Evolutionary conservation across 2,888 invertebrate genomes (phyloP).

Genomic region (Rhorus exstirpatorius): DNA sequence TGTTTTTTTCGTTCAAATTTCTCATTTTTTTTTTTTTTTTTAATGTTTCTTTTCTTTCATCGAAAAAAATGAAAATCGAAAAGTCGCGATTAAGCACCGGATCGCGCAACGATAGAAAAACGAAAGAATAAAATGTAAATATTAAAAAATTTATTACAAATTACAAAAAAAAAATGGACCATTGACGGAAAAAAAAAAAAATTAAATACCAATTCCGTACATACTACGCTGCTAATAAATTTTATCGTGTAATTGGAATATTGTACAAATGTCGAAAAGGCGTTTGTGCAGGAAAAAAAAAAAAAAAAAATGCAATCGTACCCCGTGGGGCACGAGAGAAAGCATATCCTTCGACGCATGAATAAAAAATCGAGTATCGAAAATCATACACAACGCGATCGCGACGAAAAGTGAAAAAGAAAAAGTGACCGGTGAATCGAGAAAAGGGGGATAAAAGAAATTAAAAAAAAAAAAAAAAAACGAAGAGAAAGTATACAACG

Average conservation of each 20-base stretch:
- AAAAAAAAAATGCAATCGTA: slow-evolving; percentile 16
- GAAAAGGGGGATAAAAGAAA: too few species aligned
- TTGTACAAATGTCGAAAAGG: slow-evolving; percentile 14
- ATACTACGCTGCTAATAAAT: slow-evolving; percentile 2
- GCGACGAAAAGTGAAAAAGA: slow-evolving; percentile 33
- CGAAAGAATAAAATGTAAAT: slow-evolving; percentile 40
- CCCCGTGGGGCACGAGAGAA: slow-evolving; percentile 5
- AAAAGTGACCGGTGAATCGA: not conserved
- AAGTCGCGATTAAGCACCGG: slow-evolving; percentile 57
- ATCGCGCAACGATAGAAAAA: slow-evolving; percentile 42
- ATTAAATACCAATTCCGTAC: not conserved
- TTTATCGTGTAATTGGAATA: slow-evolving; percentile 24
- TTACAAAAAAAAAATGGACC: slow-evolving; percentile 2
- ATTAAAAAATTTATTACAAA: slow-evolving; percentile 15
- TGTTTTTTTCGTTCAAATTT: not conserved
- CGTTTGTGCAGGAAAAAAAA: slow-evolving; percentile 47
- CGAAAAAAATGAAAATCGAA: slow-evolving; percentile 2
- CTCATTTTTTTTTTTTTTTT: not conserved
- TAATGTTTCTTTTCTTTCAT: not conserved
- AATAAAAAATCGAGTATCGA: slow-evolving; percentile 17
- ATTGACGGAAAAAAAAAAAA: slow-evolving; percentile 8
- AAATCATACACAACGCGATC: slow-evolving; percentile 54
- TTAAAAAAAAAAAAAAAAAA: too few species aligned
- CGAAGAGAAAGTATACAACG: slow-evolving; percentile 34
- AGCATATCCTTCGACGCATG: slow-evolving; percentile 11